Evolutionary conservation across 2,888 invertebrate genomes (phyloP).

Genomic region (Dynastes maya): DNA sequence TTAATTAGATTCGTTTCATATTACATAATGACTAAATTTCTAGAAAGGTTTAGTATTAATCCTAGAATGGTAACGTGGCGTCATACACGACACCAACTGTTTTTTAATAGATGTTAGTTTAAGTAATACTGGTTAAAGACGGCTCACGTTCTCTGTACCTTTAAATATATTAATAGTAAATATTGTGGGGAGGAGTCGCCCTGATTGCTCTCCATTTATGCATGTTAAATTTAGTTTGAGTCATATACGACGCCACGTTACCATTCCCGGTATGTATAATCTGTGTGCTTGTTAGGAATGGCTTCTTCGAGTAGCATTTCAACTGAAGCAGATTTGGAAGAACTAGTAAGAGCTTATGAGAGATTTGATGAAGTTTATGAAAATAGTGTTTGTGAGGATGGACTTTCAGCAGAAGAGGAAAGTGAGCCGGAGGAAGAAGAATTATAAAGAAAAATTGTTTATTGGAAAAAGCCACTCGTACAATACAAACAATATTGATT

Average conservation of each 20-base stretch:
- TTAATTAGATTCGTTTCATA: no score
- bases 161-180: not conserved
- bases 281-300: not conserved
- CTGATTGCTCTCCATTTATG: not conserved
- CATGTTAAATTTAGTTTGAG: not conserved
- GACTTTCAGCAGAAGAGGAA: not conserved
- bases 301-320: not conserved
- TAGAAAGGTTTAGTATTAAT: no score
- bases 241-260: not conserved
- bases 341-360: not conserved
- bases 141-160: not conserved
- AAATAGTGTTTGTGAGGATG: not conserved
- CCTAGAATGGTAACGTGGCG: no score
- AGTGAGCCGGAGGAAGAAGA: not conserved
- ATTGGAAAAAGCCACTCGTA: not conserved
- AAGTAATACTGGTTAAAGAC: no score
- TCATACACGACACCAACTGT: no score
- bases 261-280: not conserved
- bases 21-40: no score
- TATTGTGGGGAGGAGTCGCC: not conserved
- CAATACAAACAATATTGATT: no score
- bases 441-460: not conserved
- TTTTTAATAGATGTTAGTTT: no score
- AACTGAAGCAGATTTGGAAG: not conserved
- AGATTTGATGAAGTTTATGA: not conserved